Evolutionary conservation across 1,140 invertebrate genomes (phyloP), one percentile per base, ranked within the genome.

Genomic region (Planococcus citri): DNA sequence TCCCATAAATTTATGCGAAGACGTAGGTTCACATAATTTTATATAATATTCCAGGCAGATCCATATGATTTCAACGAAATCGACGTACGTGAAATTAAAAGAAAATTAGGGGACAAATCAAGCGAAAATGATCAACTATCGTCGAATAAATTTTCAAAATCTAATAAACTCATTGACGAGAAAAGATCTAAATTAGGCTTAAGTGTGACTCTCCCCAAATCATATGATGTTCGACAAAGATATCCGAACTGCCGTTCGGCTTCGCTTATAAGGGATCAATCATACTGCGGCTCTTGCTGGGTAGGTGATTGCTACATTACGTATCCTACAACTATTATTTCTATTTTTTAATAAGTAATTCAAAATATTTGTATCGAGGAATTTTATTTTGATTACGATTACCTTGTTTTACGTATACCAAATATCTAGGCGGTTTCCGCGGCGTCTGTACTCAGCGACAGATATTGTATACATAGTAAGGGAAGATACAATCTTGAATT

Each of bases 241-340:
- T 95, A 93, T 92, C 86, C 91, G 0, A 77, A 92, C 73, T 96
- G 94, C 75, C 88, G 89, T 0, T 91, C 91, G 0, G 85, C 92
- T 72, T 80, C 80, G 57, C 87, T 90, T 76, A 85, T 92, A 27
- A 80, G 88, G 70, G 89, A 92, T 81, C 90, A 92, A 77, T 87
- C 83, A 1, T 81, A 81, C 9, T 86, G 85, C 75, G 74, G 72
- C 12, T 87, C 86, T 21, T 89, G 87, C 76, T 89, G 87, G 87
- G 84, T 84, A 78, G 75, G 68, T n/a, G 27, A 60, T 69, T 9
- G 12, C 12, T 24, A 24, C 20, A 68, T 27, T 9, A 21, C 8
- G 22, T 12, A 6, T n/a, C 6, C 4, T 4, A 24, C 4, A 6
- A n/a, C n/a, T 71, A n/a, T 24, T 57, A n/a, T 22, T 9, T 58